Percentiles rank a stretch among this genome's conserved stretches.
Evolutionary conservation across 2,113 vertebrate genomes (phyloP).

Genomic region (Andinoacara biseriatus): DNA sequence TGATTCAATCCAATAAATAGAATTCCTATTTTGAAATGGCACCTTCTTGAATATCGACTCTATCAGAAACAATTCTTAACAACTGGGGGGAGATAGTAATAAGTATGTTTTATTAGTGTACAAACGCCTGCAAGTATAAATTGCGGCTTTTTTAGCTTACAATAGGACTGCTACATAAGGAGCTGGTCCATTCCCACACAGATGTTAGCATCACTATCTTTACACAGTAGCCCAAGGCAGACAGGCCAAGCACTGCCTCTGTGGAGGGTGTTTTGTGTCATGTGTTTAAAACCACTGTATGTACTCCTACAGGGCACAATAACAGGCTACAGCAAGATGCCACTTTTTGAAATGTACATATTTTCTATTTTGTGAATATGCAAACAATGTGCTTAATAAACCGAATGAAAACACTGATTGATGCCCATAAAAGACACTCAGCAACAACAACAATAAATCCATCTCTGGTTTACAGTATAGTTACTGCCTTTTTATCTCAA

Average conservation of each 20-base stretch:
- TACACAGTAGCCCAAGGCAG: too few species aligned
- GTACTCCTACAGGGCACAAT: too few species aligned
- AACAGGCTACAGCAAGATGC: too few species aligned
- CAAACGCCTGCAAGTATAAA: background rate
- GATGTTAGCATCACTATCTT: too few species aligned
- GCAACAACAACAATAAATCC: background rate
- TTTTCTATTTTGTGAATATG: too few species aligned
- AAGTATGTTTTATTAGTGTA: background rate
- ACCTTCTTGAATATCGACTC: background rate
- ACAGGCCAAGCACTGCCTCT: too few species aligned
- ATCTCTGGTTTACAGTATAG: background rate
- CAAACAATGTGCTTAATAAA: background rate
- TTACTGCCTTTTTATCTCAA: constrained; percentile 11
- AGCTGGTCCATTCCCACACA: too few species aligned
- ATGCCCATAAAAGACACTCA: background rate
- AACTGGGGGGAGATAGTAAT: background rate
- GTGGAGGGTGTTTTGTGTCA: too few species aligned
- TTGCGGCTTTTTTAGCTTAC: background rate
- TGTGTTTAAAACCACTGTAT: too few species aligned
- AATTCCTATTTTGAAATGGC: background rate
- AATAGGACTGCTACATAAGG: background rate
- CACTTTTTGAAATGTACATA: too few species aligned
- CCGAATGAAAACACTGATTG: background rate
- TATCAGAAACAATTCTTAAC: background rate
- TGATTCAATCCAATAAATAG: fast-evolving